These are phyloP conservation scores for Peromyscus eremicus DNA, from an alignment of 2,797 vertebrate genomes.

Conservation along the genomic window DNA sequence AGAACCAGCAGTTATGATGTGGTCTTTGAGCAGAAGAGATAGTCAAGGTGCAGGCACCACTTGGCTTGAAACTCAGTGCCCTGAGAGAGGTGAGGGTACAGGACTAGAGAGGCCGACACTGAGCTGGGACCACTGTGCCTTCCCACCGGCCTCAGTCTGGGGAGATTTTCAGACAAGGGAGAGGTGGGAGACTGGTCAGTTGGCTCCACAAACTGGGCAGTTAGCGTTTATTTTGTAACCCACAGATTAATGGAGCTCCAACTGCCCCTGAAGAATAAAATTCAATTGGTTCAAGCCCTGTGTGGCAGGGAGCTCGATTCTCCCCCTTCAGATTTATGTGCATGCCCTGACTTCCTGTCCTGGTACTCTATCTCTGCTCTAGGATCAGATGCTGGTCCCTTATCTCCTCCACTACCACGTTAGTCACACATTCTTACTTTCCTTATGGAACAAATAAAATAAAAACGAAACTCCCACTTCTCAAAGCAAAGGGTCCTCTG, in stretches of 20 bases:
- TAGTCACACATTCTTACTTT: background rate
- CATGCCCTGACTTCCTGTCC: background rate
- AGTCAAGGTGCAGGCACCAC: rapidly evolving
- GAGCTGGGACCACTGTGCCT: background rate
- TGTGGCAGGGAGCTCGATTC: background rate
- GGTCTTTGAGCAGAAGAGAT: background rate
- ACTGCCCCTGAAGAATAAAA: background rate
- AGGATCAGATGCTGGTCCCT: background rate
- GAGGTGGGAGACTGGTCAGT: too few relatives aligned
- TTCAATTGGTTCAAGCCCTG: background rate
- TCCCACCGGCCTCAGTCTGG: too few relatives aligned
- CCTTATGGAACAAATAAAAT: background rate
- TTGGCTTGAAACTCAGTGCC: background rate
- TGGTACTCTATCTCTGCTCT: background rate
- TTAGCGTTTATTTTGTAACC: background rate
- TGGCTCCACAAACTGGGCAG: background rate
- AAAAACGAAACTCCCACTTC: background rate
- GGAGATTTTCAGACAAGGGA: background rate
- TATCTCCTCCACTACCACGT: background rate
- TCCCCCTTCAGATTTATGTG: background rate
- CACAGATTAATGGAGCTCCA: background rate
- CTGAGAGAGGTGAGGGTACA: background rate
- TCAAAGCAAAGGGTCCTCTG: background rate
- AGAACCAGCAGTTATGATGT: background rate
- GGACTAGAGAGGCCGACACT: background rate